Conservation (phyloP, 2,113 vertebrate genomes). For the Lates calcarifer region DNA sequence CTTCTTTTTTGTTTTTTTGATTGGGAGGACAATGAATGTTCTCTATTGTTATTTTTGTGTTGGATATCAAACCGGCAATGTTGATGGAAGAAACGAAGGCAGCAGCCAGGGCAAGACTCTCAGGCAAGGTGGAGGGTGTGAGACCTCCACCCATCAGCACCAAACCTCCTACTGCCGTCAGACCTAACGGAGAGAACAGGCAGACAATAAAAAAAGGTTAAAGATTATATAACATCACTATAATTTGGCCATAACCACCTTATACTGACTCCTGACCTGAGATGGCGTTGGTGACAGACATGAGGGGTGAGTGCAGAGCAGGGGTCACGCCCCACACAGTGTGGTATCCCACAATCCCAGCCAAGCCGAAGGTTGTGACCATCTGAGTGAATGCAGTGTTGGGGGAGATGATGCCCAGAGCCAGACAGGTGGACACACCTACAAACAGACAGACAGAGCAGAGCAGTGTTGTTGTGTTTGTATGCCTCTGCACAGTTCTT, state of each 20-base stretch:
- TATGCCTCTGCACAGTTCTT: neutral
- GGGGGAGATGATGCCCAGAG: slow-evolving; percentile 90
- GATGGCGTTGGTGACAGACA: slow-evolving; percentile 99
- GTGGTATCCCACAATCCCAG: slow-evolving; percentile 97
- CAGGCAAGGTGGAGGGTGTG: slow-evolving; percentile 80
- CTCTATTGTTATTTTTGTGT: neutral
- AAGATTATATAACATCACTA: too few relatives aligned
- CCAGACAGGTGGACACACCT: slow-evolving; percentile 85
- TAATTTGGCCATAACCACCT: neutral
- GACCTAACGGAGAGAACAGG: slow-evolving; percentile 61
- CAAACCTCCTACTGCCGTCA: slow-evolving; percentile 88
- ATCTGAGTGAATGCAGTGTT: slow-evolving; percentile 95
- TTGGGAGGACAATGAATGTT: neutral
- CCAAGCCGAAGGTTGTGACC: slow-evolving; percentile 95
- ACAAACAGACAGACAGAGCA: slow-evolving; percentile 37
- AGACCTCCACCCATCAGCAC: slow-evolving; percentile 88
- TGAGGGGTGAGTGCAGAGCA: slow-evolving; percentile 96
- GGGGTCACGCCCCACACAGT: slow-evolving; percentile 99
- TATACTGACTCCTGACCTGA: slow-evolving; percentile 86
- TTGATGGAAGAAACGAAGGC: slow-evolving; percentile 89
- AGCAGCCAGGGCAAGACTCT: slow-evolving; percentile 85
- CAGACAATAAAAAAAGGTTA: neutral
- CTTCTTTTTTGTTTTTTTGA: neutral
- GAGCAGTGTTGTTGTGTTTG: slow-evolving; percentile 9
- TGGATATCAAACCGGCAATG: slow-evolving; percentile 81